Evolutionary conservation across 2,888 invertebrate species (phyloP).

Genomic region (Melikaiella ostensackeni): DNA sequence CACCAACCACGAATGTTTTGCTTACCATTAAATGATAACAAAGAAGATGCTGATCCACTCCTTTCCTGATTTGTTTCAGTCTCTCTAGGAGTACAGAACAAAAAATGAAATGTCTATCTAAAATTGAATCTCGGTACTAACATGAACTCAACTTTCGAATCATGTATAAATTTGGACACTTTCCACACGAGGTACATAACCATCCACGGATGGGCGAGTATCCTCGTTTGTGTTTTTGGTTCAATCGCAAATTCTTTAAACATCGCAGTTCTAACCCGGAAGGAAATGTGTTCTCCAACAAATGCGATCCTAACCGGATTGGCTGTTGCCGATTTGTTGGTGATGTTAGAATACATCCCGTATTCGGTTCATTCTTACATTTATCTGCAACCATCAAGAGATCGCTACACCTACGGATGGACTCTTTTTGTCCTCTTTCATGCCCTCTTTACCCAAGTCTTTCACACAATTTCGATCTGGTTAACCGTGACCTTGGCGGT

Average conservation of each 20-base stretch:
- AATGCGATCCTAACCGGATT: slow-evolving; percentile 94
- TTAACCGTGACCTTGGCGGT: slow-evolving; percentile 94
- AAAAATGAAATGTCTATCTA: neutral
- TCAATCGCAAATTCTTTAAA: slow-evolving; percentile 95
- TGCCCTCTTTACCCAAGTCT: slow-evolving; percentile 92
- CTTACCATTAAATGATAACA: too few relatives aligned
- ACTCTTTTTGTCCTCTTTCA: slow-evolving; percentile 93
- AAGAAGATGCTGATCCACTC: neutral
- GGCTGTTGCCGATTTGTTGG: slow-evolving; percentile 95
- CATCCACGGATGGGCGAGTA: slow-evolving; percentile 90
- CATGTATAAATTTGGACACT: slow-evolving; percentile 76
- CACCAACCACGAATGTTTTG: too few relatives aligned
- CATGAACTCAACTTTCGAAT: slow-evolving; percentile 43
- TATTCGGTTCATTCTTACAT: slow-evolving; percentile 90
- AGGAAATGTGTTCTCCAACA: slow-evolving; percentile 94
- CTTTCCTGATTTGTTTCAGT: neutral
- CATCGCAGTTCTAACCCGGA: slow-evolving; percentile 91
- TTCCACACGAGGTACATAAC: slow-evolving; percentile 84
- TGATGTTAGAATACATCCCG: slow-evolving; percentile 96
- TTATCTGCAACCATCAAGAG: slow-evolving; percentile 78
- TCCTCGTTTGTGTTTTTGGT: slow-evolving; percentile 93
- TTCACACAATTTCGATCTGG: slow-evolving; percentile 95
- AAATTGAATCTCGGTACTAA: neutral
- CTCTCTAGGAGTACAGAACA: neutral
- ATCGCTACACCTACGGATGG: slow-evolving; percentile 85